Conservation (phyloP, 2,113 vertebrate species). For the Lanius ludovicianus region DNA sequence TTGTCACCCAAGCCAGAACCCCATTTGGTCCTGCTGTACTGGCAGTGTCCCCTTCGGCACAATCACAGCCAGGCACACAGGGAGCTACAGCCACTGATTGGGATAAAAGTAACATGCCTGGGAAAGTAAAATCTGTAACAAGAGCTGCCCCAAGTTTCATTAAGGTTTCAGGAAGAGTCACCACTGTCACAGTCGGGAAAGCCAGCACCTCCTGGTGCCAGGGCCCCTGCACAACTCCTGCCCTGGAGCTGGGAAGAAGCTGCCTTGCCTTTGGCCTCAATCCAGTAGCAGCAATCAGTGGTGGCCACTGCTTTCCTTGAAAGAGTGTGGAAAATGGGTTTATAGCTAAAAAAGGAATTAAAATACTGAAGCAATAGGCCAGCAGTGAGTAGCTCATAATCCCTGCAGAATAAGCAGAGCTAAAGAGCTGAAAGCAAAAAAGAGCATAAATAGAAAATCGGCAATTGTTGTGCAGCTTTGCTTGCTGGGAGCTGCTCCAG, state of each 20-base stretch:
- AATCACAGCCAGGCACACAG: not conserved
- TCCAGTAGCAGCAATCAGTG: not conserved
- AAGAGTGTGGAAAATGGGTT: not conserved
- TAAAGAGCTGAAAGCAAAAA: slow-evolving; percentile 17
- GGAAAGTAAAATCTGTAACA: not conserved
- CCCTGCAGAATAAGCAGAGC: not conserved
- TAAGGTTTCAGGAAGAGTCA: not conserved
- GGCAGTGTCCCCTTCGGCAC: not conserved
- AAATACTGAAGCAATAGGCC: not conserved
- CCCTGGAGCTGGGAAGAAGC: not conserved
- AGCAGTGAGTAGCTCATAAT: not conserved
- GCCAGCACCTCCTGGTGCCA: not conserved
- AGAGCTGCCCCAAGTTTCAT: not conserved
- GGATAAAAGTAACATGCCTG: not conserved
- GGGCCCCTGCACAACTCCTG: not conserved
- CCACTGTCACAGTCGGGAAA: fast-evolving
- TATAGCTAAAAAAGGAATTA: not conserved
- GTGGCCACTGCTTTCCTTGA: not conserved
- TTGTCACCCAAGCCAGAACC: not conserved
- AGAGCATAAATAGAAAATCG: not conserved
- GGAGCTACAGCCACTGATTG: not conserved
- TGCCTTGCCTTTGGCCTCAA: not conserved
- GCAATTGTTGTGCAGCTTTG: not conserved
- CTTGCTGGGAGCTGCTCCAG: not conserved
- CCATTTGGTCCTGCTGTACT: not conserved